Evolutionary conservation across 53 echinoderm and acorn worm species (phyloP).

Genomic region (Holothuria leucospilota): DNA sequence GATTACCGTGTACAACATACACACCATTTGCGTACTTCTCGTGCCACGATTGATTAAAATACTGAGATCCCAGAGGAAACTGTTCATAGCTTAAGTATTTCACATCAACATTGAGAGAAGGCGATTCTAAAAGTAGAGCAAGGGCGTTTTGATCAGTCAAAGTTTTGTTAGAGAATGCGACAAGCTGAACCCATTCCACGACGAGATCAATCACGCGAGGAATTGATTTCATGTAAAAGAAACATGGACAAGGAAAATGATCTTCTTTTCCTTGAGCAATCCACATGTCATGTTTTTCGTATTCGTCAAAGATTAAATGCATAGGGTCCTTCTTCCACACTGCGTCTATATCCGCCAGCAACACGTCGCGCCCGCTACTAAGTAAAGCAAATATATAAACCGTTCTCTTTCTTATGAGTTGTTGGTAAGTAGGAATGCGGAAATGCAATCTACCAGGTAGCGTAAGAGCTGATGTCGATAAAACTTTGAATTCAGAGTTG

Average conservation of each 20-base stretch:
- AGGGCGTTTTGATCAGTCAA: slow-evolving; percentile 34
- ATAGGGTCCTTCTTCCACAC: slow-evolving; percentile 36
- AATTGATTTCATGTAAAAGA: slow-evolving; percentile 29
- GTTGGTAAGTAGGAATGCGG: not conserved
- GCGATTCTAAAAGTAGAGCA: not conserved
- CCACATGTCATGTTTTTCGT: slow-evolving; percentile 37
- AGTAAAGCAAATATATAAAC: slow-evolving; percentile 24
- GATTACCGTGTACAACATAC: slow-evolving; percentile 37
- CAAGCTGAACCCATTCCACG: not conserved
- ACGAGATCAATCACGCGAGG: slow-evolving; percentile 3
- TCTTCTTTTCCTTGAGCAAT: slow-evolving; percentile 25
- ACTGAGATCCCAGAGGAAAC: slow-evolving; percentile 15
- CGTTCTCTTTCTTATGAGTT: slow-evolving; percentile 22
- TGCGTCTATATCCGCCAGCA: slow-evolving; percentile 33
- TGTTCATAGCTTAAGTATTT: slow-evolving; percentile 8
- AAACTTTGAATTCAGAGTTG: slow-evolving; percentile 37
- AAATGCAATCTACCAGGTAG: not conserved
- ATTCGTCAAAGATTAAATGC: slow-evolving; percentile 8
- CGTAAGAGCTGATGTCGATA: not conserved
- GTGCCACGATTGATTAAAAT: slow-evolving; percentile 34
- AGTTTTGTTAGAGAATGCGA: not conserved
- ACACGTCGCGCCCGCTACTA: slow-evolving; percentile 28
- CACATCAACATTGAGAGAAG: not conserved
- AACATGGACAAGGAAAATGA: slow-evolving; percentile 47
- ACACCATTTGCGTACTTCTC: not conserved